These are phyloP conservation scores for Mnemiopsis leidyi DNA, from an alignment of 37 sponge, comb jelly and placozoan genomes.

Conservation along the genomic window DNA sequence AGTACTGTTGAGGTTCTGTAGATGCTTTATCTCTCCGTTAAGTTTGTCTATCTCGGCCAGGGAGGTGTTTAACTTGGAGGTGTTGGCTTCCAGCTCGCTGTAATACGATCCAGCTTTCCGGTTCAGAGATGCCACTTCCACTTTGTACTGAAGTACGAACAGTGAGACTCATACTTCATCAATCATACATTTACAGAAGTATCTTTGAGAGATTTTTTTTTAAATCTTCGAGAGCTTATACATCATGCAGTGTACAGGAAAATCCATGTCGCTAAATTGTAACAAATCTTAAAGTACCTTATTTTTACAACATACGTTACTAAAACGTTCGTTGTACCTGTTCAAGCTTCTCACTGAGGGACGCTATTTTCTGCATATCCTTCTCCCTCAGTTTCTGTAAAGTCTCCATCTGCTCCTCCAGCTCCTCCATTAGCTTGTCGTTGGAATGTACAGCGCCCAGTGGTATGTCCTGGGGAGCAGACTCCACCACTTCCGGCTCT, in stretches of 20 bases:
- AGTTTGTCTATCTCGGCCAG: constrained; percentile 54
- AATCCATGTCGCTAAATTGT: too few species aligned
- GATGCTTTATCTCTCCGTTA: not conserved
- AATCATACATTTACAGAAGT: too few species aligned
- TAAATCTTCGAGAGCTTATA: too few species aligned
- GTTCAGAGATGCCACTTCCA: not conserved
- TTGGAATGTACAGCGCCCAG: not conserved
- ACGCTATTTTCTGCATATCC: constrained; percentile 47
- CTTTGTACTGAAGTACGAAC: constrained; percentile 61
- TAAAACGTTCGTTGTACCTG: too few species aligned
- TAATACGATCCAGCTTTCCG: constrained; percentile 47
- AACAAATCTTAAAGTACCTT: too few species aligned
- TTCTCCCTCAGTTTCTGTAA: constrained; percentile 37
- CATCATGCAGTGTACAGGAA: too few species aligned
- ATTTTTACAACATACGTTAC: too few species aligned
- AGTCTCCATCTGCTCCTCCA: constrained; percentile 2
- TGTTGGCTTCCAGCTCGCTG: constrained; percentile 31
- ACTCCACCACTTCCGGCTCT: not conserved
- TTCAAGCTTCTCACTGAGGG: constrained; percentile 15
- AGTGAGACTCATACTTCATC: too few species aligned
- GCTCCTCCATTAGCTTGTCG: constrained; percentile 23
- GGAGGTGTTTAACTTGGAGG: constrained; percentile 53
- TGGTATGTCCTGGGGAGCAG: not conserved
- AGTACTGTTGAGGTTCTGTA: constrained; percentile 7
- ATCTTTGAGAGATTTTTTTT: too few species aligned